Evolutionary conservation across 2,113 vertebrate species (phyloP).

Genomic region (Nothocercus nigrocapillus): DNA sequence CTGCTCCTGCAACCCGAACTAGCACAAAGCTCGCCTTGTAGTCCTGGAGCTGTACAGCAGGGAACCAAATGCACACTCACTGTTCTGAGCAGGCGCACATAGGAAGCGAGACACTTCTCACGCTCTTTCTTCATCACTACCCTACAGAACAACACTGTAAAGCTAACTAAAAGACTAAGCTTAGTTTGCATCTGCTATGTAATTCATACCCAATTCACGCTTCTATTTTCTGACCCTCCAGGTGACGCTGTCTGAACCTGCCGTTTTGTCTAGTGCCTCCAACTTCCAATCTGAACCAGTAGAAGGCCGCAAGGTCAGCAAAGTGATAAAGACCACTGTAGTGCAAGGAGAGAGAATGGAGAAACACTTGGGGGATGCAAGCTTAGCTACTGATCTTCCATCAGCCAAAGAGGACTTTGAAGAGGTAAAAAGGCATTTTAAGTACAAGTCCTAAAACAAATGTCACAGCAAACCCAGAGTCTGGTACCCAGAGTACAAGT

Average conservation of each 20-base stretch:
- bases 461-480: accelerated
- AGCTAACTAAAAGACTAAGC: not conserved
- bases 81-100: accelerated
- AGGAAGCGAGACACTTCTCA: not conserved
- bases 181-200: not conserved
- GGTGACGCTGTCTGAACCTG: conserved; percentile 87
- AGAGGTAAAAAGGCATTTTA: conserved; percentile 79
- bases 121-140: too few relatives aligned
- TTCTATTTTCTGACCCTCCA: conserved; percentile 59
- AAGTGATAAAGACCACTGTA: conserved; percentile 92
- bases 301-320: conserved; percentile 94
- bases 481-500: not conserved
- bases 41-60: not conserved
- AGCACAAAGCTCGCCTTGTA: accelerated
- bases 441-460: not conserved
- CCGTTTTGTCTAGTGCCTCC: conserved; percentile 76
- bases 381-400: conserved; percentile 89
- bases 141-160: too few relatives aligned
- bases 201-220: not conserved
- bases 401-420: conserved; percentile 97
- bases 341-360: conserved; percentile 90
- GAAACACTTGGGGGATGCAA: conserved; percentile 88
- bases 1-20: not conserved
- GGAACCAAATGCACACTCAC: accelerated
- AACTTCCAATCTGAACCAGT: conserved; percentile 89